Conservation (phyloP, 2,113 vertebrate genomes). For the Cyphomyrus discorhynchus region DNA sequence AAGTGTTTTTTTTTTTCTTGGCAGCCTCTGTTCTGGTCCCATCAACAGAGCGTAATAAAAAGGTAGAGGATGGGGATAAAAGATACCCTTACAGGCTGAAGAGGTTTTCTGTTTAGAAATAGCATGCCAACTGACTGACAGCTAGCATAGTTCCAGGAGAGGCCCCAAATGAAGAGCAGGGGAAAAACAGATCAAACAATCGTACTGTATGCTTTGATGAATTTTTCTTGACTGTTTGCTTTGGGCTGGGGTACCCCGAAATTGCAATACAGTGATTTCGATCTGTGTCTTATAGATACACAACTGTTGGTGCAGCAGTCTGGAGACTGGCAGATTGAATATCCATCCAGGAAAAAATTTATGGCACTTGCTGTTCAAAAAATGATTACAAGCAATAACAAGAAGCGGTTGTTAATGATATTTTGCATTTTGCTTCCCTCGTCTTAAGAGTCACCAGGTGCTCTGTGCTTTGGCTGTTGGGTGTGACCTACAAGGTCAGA, state of each 20-base stretch:
- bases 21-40: slow-evolving; percentile 11
- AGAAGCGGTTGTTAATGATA: background rate
- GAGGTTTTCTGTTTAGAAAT: slow-evolving; percentile 8
- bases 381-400: background rate
- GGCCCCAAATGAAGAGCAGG: background rate
- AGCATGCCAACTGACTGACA: slow-evolving; percentile 12
- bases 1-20: slow-evolving; percentile 2
- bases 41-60: slow-evolving; percentile 12
- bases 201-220: background rate
- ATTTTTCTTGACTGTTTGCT: background rate
- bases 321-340: background rate
- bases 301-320: background rate
- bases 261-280: background rate
- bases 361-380: background rate
- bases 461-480: background rate
- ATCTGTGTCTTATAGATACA: background rate
- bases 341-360: background rate
- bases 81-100: background rate
- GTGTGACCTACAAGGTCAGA: background rate
- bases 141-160: background rate
- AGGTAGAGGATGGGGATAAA: background rate
- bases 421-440: background rate
- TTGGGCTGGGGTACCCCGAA: background rate
- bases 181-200: background rate
- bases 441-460: background rate